Evolutionary conservation across 2,113 vertebrate genomes (phyloP).

Genomic region (Emydura subglobosa): DNA sequence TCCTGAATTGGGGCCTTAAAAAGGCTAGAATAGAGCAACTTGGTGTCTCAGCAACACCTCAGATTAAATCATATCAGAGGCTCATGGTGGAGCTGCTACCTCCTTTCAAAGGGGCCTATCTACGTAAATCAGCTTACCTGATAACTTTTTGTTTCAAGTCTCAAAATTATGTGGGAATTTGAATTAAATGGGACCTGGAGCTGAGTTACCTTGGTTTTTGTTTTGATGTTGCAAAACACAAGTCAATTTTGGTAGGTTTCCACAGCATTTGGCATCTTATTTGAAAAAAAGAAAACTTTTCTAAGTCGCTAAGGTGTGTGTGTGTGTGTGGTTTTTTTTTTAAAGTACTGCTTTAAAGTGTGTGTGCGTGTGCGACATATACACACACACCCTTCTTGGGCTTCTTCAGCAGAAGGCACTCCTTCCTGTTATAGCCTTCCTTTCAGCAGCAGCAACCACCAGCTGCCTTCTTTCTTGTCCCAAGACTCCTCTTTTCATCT

Average conservation of each 20-base stretch:
- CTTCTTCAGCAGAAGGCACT: not conserved
- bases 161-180: not conserved
- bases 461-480: not conserved
- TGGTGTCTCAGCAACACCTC: not conserved
- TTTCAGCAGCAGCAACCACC: not conserved
- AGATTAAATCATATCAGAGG: not conserved
- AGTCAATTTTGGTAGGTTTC: not conserved
- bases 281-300: not conserved
- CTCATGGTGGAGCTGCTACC: not conserved
- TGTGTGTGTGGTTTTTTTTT: too few species aligned
- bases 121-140: not conserved
- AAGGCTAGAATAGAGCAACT: not conserved
- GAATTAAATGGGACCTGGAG: not conserved
- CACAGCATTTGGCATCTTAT: not conserved
- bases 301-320: not conserved
- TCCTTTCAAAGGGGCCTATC: not conserved
- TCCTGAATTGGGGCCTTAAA: constrained; percentile 6
- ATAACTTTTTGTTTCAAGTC: not conserved
- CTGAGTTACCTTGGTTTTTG: not conserved
- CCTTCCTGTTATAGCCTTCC: not conserved
- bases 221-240: not conserved
- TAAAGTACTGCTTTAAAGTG: not conserved
- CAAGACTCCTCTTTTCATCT: not conserved
- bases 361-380: not conserved
- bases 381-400: not conserved